phyloP scores from a whole-genome alignment of 2,113 vertebrate genomes.

The Pampusana beccarii region DNA sequence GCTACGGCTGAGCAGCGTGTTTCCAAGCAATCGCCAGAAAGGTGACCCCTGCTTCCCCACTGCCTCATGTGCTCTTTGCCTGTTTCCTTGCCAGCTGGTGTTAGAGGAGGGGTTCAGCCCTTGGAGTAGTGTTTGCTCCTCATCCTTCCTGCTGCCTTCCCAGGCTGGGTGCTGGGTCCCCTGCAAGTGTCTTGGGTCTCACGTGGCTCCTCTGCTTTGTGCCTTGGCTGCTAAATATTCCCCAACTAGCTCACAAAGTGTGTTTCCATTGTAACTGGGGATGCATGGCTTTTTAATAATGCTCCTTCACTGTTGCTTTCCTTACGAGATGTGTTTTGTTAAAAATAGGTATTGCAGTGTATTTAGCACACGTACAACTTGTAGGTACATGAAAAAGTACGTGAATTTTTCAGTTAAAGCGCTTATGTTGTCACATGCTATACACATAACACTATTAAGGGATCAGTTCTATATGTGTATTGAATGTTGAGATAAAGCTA shows the following conservation, averaged over 20 bases:
- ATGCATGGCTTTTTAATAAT: background rate
- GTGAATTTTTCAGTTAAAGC: background rate
- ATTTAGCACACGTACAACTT: background rate
- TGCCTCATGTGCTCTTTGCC: background rate
- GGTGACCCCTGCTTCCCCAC: background rate
- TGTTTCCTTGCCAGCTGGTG: background rate
- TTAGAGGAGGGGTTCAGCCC: background rate
- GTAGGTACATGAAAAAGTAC: rapidly evolving
- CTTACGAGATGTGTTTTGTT: background rate
- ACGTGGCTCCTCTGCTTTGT: background rate
- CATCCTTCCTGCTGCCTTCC: background rate
- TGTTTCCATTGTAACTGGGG: background rate
- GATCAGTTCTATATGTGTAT: background rate
- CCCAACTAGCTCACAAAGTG: background rate
- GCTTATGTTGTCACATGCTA: background rate
- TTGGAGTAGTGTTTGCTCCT: background rate
- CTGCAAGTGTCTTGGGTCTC: background rate
- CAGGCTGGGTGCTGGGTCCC: background rate
- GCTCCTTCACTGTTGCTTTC: background rate
- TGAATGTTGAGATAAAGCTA: background rate
- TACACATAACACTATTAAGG: background rate
- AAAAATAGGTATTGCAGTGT: background rate
- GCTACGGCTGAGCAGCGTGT: background rate
- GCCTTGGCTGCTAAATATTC: background rate
- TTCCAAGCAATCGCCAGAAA: background rate